Evolutionary conservation across 2,888 invertebrate genomes (phyloP), one percentile per base, ranked within the genome.

Genomic region (Eristalis intricaria): DNA sequence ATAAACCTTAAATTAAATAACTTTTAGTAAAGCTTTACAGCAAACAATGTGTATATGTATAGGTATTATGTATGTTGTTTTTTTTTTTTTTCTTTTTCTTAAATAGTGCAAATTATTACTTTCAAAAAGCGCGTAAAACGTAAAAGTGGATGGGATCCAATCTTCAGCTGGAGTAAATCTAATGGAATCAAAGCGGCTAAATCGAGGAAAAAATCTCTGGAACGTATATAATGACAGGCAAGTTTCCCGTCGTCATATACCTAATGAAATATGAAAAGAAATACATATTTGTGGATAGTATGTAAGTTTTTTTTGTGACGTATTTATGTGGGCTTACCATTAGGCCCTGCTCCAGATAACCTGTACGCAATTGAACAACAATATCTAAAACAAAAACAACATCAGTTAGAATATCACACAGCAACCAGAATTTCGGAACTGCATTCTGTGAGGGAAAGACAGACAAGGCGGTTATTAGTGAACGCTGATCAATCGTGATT

Each of bases 291-390:
- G n/a, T 29, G 19, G 19, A 7, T 50, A 19, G 19, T 19, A 19
- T 50, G 50, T 7, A 29, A 40, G 38, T 13, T 19, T 38, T 23
- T 60, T 58, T 43, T 56, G 38, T 40, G 50, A 32, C 2, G 23
- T 11, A 19, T 63, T n/a, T 19, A 19, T 19, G 38, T 43, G 22
- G n/a, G 89, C 91, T 92, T 91, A 95, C 97, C 96, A 98, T 98
- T 23, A 98, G 95, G 58, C 98, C 99, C 92, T 98, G 98, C 93
- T 99, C 98, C 91, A 99, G 94, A 93, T 98, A 99, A 22, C 99
- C 99, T 63, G 99, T 99, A 89, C 99, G 95, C 90, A 99, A 95
- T 93, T 99, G 99, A 87, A 98, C 97, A 75, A 96, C 95, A 89
- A 99, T 96, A 94, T 99, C 99, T 89, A 97, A 93, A 73, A 98